Conservation (phyloP, 1,140 invertebrate genomes). For the Ericerus pela region DNA sequence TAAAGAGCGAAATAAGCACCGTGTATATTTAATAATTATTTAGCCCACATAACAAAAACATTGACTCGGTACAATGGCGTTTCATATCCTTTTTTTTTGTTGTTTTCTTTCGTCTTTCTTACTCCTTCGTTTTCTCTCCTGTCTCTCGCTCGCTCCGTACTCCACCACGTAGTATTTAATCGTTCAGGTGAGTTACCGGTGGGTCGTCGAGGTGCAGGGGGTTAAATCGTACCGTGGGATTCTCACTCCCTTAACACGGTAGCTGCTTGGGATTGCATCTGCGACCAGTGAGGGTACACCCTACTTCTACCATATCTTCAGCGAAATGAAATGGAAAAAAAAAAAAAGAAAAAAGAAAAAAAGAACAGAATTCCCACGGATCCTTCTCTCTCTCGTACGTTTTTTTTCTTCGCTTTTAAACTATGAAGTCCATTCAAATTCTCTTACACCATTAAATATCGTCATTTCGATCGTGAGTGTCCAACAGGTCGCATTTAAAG, state of each 20-base stretch:
- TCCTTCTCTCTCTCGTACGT: slow-evolving; percentile 3
- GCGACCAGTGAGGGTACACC: slow-evolving; percentile 5
- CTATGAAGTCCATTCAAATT: slow-evolving; percentile 9
- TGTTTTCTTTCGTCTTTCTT: background rate
- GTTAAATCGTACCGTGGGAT: slow-evolving; percentile 5
- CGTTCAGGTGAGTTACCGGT: slow-evolving; percentile 3
- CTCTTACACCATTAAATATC: background rate
- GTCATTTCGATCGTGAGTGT: slow-evolving; percentile 5
- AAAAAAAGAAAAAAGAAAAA: too few species aligned
- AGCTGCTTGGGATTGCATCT: slow-evolving; percentile 4
- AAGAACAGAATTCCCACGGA: slow-evolving; percentile 4
- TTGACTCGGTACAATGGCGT: slow-evolving; percentile 1
- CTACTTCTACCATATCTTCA: background rate
- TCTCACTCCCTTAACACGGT: slow-evolving; percentile 10
- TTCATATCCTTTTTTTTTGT: too few species aligned
- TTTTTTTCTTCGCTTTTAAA: background rate
- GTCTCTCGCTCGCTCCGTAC: background rate
- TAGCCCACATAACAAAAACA: slow-evolving; percentile 6
- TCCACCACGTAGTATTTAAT: too few species aligned
- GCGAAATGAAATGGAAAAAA: too few species aligned
- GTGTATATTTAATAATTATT: background rate
- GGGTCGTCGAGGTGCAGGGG: background rate
- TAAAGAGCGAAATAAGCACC: background rate
- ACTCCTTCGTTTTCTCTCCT: background rate
- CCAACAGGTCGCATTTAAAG: slow-evolving; percentile 2